Base-by-base conservation (phyloP, 2,113 vertebrate genomes). In the Menidia beryllina region DNA sequence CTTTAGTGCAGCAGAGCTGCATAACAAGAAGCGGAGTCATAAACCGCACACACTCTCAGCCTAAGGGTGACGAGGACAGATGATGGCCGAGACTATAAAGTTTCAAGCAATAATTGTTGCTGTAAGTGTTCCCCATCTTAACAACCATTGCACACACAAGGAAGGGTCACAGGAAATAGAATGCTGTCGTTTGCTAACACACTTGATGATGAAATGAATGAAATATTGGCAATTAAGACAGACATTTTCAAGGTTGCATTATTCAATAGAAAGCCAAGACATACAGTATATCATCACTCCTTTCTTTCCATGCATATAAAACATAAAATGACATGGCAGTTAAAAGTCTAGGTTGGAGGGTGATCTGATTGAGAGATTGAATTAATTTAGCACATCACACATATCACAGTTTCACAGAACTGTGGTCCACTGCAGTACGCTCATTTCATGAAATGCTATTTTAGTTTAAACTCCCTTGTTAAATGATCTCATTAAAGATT, bases 31-130 rank as follows among this genome's bases (percentile, higher is more conserved):
- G 66, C 2, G 11, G 54, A 56, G 58, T 68, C n/a, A 20, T 13
- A 58, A 39, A 54, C 55, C 56, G 36, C 60, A 48, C 63, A 48
- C 19, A 5, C 25, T 77, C 55, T 30, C 34, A 76, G 56, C 26
- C 45, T 17, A 30, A 69, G 43, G 68, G 69, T 77, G 48, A 63
- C 1, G 30, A 74, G 74, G 72, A 83, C 25, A 58, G 52, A 76
- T 80, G 43, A 59, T 58, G 59, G 58, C 61, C 74, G 53, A 51
- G 20, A 38, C 54, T 59, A 12, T 43, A 36, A 30, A 25, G 25
- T 41, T 68, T 79, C 59, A 69, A 15, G 5, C 24, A 36, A 19
- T 65, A 77, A 77, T 72, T 36, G 73, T 20, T 59, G 34, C 27
- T 45, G 7, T 41, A 38, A 63, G 47, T 48, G 50, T 80, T 68